phyloP scores from a whole-genome alignment of 2,888 invertebrate genomes.

The Romanomermis culicivorax region DNA sequence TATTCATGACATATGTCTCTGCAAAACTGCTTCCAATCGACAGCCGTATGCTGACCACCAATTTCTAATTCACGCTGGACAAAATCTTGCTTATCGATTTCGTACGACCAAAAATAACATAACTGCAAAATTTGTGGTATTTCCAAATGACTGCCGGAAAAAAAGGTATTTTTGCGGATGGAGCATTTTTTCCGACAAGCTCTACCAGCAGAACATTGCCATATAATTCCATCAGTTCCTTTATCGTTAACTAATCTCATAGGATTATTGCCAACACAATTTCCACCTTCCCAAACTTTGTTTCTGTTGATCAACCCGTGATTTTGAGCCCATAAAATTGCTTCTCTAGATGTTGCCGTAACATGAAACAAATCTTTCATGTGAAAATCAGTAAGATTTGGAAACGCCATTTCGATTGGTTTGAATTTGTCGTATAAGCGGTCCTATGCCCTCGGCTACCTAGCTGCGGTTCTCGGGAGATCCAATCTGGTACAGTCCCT shows the following conservation, averaged over 20 bases:
- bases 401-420: too few species aligned
- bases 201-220: background rate
- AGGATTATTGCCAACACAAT: too few species aligned
- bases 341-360: background rate
- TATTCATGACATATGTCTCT: too few species aligned
- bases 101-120: background rate
- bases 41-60: background rate
- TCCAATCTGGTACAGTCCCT: too few species aligned
- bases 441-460: too few species aligned
- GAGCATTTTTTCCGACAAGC: background rate
- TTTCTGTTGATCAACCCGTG: too few species aligned
- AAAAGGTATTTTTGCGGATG: background rate
- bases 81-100: background rate
- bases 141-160: background rate
- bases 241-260: too few species aligned
- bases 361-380: background rate
- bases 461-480: too few species aligned
- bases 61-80: too few species aligned
- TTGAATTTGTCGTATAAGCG: too few species aligned
- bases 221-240: background rate
- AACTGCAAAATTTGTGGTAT: background rate
- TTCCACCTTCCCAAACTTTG: too few species aligned
- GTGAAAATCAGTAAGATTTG: background rate
- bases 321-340: background rate
- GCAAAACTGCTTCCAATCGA: conserved; percentile 2